These are phyloP conservation scores for Enhydra lutris DNA, from an alignment of 2,113 vertebrate species.

Conservation along the genomic window DNA sequence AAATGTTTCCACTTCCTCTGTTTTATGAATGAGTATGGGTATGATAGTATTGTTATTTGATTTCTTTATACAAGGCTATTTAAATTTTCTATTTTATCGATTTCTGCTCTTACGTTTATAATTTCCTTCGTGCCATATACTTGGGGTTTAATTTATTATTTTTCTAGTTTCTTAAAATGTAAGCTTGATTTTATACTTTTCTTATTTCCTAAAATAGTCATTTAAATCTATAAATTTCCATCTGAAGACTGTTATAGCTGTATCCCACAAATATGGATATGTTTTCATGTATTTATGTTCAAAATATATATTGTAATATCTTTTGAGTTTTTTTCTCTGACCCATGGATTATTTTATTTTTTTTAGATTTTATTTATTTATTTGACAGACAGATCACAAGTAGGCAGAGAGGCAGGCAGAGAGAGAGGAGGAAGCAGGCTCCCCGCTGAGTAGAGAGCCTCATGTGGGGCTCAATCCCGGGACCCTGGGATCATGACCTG, in stretches of 20 bases:
- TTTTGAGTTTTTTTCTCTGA: not conserved
- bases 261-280: not conserved
- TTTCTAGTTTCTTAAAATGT: slow-evolving; percentile 3
- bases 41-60: not conserved
- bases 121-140: not conserved
- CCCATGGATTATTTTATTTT: not conserved
- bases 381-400: too few species aligned
- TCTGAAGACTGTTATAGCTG: not conserved
- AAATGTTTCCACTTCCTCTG: not conserved
- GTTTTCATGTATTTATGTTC: not conserved
- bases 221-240: not conserved
- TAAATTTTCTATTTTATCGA: not conserved
- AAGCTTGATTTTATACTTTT: not conserved
- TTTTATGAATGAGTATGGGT: not conserved
- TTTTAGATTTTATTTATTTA: too few species aligned
- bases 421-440: too few species aligned
- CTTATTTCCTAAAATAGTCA: not conserved
- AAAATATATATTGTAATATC: not conserved
- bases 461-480: too few species aligned
- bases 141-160: not conserved
- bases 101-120: not conserved
- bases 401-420: too few species aligned
- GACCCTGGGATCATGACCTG: too few species aligned
- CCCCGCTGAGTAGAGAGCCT: too few species aligned
- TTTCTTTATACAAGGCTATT: not conserved